Evolutionary conservation across 2,797 vertebrate genomes (phyloP).

Genomic region (Calcarius lapponicus): DNA sequence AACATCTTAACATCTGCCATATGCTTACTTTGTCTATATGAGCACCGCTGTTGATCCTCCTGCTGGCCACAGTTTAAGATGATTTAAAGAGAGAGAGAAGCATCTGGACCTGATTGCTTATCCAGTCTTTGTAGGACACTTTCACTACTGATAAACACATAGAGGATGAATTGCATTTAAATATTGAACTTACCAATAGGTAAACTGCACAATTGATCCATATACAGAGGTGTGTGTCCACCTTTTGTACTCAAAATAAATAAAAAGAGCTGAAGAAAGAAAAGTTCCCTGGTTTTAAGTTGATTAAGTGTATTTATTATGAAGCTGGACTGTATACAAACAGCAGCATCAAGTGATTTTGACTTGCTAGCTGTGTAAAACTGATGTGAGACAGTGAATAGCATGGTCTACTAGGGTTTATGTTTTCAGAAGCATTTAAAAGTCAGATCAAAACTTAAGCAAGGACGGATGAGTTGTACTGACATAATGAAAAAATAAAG

Average conservation of each 20-base stretch:
- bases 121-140: background rate
- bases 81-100: constrained; percentile 20
- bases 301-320: background rate
- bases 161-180: background rate
- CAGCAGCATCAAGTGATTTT: background rate
- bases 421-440: background rate
- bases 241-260: background rate
- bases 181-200: background rate
- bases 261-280: background rate
- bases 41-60: background rate
- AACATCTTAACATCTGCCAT: constrained; percentile 22
- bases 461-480: background rate
- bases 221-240: background rate
- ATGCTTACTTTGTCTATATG: background rate
- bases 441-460: background rate
- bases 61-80: background rate
- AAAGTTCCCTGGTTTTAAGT: background rate
- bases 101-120: constrained; percentile 27
- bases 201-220: background rate
- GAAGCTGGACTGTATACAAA: background rate
- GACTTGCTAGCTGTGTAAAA: background rate
- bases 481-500: background rate
- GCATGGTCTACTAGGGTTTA: background rate
- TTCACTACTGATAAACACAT: background rate
- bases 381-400: background rate